Conservation (phyloP, 30 jellyfish, hydroid and myxozoan species). For the Chrysaora quinquecirrha region DNA sequence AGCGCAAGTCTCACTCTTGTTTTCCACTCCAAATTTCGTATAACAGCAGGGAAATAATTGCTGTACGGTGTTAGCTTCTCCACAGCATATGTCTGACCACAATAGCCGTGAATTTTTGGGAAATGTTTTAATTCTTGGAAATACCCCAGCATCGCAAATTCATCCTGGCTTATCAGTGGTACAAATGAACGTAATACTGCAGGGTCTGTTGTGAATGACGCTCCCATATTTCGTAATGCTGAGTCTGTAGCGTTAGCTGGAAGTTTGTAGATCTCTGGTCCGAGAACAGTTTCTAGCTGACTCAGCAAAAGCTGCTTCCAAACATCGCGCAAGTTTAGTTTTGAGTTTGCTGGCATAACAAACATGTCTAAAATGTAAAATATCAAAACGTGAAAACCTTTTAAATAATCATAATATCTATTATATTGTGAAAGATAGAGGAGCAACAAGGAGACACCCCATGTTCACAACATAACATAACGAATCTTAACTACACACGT, state of each 20-base stretch:
- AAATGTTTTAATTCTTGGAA: slow-evolving; percentile 67
- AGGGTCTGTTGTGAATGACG: slow-evolving; percentile 3
- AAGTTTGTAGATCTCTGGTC: background rate
- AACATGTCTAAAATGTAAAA: background rate
- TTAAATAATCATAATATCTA: too few relatives aligned
- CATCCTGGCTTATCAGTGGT: slow-evolving; percentile 75
- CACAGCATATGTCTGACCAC: slow-evolving; percentile 90
- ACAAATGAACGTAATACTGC: slow-evolving; percentile 33
- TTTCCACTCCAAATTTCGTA: slow-evolving; percentile 67
- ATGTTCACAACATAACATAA: too few relatives aligned
- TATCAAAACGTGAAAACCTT: too few relatives aligned
- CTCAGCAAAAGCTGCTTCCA: slow-evolving; percentile 1
- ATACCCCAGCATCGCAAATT: slow-evolving; percentile 75
- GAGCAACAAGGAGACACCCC: too few relatives aligned
- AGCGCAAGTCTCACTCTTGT: slow-evolving; percentile 65
- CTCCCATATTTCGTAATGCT: slow-evolving; percentile 4
- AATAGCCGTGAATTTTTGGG: slow-evolving; percentile 85
- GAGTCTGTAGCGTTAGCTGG: background rate
- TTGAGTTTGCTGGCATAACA: background rate
- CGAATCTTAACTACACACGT: too few relatives aligned
- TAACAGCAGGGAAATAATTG: slow-evolving; percentile 53
- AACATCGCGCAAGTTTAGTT: background rate
- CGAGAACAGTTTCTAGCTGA: background rate
- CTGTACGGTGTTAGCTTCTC: slow-evolving; percentile 74
- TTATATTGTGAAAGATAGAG: too few relatives aligned